Percentiles rank a stretch among this genome's conserved stretches.
These are phyloP conservation scores for Heliconius hermathena DNA, from an alignment of 1,140 invertebrate genomes.

Conservation along the genomic window DNA sequence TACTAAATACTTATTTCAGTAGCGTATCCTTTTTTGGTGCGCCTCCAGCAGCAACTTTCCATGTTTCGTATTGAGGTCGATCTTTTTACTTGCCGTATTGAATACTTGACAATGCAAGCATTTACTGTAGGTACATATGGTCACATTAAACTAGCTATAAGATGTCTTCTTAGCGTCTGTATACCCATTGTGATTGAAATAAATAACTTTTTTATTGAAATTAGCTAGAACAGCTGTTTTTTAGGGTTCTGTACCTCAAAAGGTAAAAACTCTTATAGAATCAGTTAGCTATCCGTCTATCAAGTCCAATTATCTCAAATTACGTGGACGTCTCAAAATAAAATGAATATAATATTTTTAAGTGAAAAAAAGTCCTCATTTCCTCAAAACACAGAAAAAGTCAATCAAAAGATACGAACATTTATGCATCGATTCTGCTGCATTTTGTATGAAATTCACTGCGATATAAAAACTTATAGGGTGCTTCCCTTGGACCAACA, in stretches of 20 bases:
- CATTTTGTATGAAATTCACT: too few species aligned
- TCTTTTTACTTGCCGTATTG: slow-evolving; percentile 45
- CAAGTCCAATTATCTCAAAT: too few species aligned
- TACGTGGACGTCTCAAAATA: too few species aligned
- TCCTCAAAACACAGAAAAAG: too few species aligned
- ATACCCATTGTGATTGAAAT: not conserved
- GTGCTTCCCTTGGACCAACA: too few species aligned
- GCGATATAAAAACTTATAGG: too few species aligned
- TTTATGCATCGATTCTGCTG: too few species aligned
- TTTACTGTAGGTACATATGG: not conserved
- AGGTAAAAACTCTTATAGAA: not conserved
- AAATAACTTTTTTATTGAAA: not conserved
- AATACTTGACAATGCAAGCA: not conserved
- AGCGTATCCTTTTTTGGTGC: slow-evolving; percentile 42
- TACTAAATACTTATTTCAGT: slow-evolving; percentile 41
- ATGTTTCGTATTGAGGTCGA: slow-evolving; percentile 48
- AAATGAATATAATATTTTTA: too few species aligned
- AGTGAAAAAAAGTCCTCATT: too few species aligned
- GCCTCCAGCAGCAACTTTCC: slow-evolving; percentile 45
- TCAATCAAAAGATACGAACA: too few species aligned
- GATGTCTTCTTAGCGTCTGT: not conserved
- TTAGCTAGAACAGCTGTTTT: too few species aligned
- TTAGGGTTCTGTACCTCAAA: not conserved
- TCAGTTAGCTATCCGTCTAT: too few species aligned
- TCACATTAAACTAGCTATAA: not conserved